Percentiles rank a stretch among this genome's conserved stretches.
phyloP scores from a whole-genome alignment of 2,113 vertebrate genomes.

The Myodes glareolus region DNA sequence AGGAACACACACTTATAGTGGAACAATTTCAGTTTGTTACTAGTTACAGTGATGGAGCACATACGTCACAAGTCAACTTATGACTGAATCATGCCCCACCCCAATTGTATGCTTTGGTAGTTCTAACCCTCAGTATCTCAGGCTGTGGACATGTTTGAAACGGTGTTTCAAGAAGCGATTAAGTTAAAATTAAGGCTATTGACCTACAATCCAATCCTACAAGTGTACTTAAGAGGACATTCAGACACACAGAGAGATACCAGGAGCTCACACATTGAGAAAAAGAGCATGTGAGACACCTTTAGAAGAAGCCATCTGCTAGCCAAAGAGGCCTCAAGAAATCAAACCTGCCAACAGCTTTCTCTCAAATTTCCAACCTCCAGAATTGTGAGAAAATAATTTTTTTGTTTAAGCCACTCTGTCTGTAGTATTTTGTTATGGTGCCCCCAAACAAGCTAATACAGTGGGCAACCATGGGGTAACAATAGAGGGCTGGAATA shows the following conservation, averaged over 20 bases:
- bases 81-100: background rate
- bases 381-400: slow-evolving; percentile 45
- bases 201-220: background rate
- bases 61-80: background rate
- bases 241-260: background rate
- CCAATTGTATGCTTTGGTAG: background rate
- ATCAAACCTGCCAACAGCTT: background rate
- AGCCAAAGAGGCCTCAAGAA: slow-evolving; percentile 46
- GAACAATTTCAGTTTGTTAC: background rate
- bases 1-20: background rate
- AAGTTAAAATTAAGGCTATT: slow-evolving; percentile 6
- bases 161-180: background rate
- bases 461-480: background rate
- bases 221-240: slow-evolving; percentile 23
- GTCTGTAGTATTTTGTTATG: slow-evolving; percentile 47
- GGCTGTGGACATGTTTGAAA: background rate
- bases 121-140: background rate
- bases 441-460: background rate
- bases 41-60: slow-evolving; percentile 36
- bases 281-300: background rate
- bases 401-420: slow-evolving; percentile 2
- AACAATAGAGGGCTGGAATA: background rate
- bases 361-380: slow-evolving; percentile 28
- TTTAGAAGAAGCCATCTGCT: background rate
- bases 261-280: background rate